Evolutionary conservation across 2,888 invertebrate genomes (phyloP), one percentile per base, ranked within the genome.

Genomic region (Lacanobia oleracea): DNA sequence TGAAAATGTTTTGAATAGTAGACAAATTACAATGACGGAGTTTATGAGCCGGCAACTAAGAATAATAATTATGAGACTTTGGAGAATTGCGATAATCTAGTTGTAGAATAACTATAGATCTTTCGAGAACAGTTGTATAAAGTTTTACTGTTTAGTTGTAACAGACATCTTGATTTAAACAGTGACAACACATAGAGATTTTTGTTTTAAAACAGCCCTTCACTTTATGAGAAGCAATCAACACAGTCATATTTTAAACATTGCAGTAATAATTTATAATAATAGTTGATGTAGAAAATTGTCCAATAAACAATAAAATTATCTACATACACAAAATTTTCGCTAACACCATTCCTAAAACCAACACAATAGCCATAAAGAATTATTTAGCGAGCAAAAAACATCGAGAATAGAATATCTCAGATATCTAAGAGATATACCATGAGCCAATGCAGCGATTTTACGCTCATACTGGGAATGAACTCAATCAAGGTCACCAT

Each of bases 401-500:
- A 33, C 51, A 60, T 65, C 18, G 67, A 50, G 51, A 75, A 71
- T 50, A 23, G 53, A 60, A 62, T 53, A 77, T 43, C 62, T 40
- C 0, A 40, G 45, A 61, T 40, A 69, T 67, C 40, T 48, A n/a
- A 77, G 27, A 64, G 70, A 62, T 68, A 74, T 62, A 67, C 65
- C 53, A 57, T 21, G 27, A 54, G 18, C 18, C 33, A 60, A 72
- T 79, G 79, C 66, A 77, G 61, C 65, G 57, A 86, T 84, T 86
- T 81, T 68, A 83, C 86, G 86, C 65, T 71, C 16, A 77, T 45
- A 62, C 81, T 8, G 70, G 73, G 72, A 86, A 86, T 84, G 85
- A 85, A 86, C 86, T 72, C 71, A 48, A 81, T 72, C 79, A 84
- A 85, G 85, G 85, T 69, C 83, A 43, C 16, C 61, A 65, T 71